Percentiles rank a stretch among this genome's conserved stretches.
Evolutionary conservation across 2,888 invertebrate species (phyloP).

Genomic region (Leucoma salicis): DNA sequence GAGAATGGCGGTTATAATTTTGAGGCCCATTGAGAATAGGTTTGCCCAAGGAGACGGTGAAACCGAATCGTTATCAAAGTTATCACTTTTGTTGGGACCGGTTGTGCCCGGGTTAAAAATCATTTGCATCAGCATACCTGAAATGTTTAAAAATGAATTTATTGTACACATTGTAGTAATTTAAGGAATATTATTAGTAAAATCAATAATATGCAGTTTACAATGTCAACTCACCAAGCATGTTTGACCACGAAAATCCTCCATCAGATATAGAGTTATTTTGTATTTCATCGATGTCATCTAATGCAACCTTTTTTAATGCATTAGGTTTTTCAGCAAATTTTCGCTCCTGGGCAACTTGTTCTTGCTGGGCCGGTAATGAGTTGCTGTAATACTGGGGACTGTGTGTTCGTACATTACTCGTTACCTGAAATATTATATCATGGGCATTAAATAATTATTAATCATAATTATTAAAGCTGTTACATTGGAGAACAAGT

Average conservation of each 20-base stretch:
- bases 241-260: conserved; percentile 94
- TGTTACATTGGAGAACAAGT: too few species aligned
- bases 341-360: conserved; percentile 85
- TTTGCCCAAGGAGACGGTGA: conserved; percentile 94
- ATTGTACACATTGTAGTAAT: not conserved
- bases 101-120: conserved; percentile 86
- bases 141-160: conserved; percentile 5
- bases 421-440: conserved; percentile 62
- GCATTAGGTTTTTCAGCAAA: conserved; percentile 95
- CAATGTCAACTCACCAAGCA: conserved; percentile 82
- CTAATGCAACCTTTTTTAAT: conserved; percentile 92
- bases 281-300: conserved; percentile 91
- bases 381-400: conserved; percentile 77
- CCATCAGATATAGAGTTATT: conserved; percentile 90
- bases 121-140: conserved; percentile 88
- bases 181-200: not conserved
- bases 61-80: conserved; percentile 85
- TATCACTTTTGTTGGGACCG: conserved; percentile 92
- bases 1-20: conserved; percentile 91
- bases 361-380: conserved; percentile 51
- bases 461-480: too few species aligned
- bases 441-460: not conserved
- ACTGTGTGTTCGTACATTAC: conserved; percentile 72
- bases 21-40: conserved; percentile 91
- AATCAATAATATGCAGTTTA: not conserved